A percentile compares a stretch with the other conserved stretches of the same genome.
These are phyloP conservation scores for Premnoplex brunnescens DNA, from an alignment of 2,797 vertebrate species.

Conservation along the genomic window DNA sequence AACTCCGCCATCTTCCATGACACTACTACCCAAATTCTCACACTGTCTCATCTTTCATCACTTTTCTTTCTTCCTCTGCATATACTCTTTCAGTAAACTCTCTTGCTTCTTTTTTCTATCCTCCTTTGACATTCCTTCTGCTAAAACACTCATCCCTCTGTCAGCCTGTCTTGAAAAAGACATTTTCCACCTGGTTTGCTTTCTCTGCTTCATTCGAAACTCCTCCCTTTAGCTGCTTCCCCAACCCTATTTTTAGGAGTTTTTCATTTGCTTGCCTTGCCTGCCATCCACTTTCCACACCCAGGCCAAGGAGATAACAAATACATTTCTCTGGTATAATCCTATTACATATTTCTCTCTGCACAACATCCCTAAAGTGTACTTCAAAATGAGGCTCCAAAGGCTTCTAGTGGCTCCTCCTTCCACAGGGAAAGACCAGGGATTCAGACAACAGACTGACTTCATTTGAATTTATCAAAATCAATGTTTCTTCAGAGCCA, in stretches of 20 bases:
- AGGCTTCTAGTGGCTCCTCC: not conserved
- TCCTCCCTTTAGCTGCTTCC: not conserved
- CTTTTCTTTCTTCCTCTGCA: not conserved
- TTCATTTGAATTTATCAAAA: not conserved
- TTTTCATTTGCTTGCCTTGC: not conserved
- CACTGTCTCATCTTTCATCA: not conserved
- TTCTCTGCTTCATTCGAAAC: not conserved
- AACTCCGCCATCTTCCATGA: not conserved
- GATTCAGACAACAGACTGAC: not conserved
- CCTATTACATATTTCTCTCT: not conserved
- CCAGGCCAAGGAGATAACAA: not conserved
- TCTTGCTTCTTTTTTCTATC: not conserved
- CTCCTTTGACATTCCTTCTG: not conserved
- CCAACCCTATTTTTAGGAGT: not conserved
- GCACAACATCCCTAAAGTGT: not conserved
- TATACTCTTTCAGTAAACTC: not conserved
- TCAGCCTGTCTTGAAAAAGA: not conserved
- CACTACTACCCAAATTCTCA: not conserved
- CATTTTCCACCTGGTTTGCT: not conserved
- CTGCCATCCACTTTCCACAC: not conserved
- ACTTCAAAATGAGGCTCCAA: not conserved
- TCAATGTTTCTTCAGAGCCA: not conserved
- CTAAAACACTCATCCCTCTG: not conserved
- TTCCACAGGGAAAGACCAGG: not conserved
- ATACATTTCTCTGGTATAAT: not conserved